Evolutionary conservation across 2,888 invertebrate species (phyloP).

Genomic region (Drosophila stalkeri): DNA sequence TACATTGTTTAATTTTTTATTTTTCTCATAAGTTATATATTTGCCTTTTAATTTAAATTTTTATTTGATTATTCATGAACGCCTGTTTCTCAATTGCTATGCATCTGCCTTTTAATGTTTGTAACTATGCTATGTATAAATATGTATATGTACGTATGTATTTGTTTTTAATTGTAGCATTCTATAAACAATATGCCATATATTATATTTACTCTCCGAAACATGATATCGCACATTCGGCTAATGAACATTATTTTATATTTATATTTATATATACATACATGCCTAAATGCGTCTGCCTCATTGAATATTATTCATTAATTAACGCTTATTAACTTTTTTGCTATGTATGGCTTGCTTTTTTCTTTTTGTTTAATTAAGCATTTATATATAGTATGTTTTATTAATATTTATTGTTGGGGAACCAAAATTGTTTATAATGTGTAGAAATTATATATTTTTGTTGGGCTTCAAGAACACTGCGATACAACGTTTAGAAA

Average conservation of each 20-base stretch:
- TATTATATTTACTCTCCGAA: conserved; percentile 23
- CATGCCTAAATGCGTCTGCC: conserved; percentile 24
- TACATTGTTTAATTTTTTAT: conserved; percentile 3
- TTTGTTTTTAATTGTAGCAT: conserved; percentile 31
- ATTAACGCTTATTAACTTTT: conserved; percentile 51
- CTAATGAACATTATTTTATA: conserved; percentile 42
- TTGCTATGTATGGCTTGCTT: conserved; percentile 58
- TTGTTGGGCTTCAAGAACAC: not conserved
- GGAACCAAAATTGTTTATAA: not conserved
- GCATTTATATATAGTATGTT: conserved; percentile 5
- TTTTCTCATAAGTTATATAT: conserved; percentile 22
- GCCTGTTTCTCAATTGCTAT: conserved; percentile 37
- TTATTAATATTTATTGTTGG: conserved; percentile 12
- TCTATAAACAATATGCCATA: conserved; percentile 31
- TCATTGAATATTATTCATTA: conserved; percentile 43
- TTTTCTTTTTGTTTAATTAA: conserved; percentile 11
- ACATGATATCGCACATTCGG: conserved; percentile 53
- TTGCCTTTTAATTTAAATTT: conserved; percentile 12
- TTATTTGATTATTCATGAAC: conserved; percentile 37
- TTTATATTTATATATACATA: conserved; percentile 5
- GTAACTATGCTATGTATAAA: conserved; percentile 34
- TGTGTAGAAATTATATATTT: not conserved
- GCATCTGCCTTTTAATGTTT: conserved; percentile 45
- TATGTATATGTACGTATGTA: conserved; percentile 37
- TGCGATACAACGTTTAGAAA: not conserved